These are phyloP conservation scores for Myotis yumanensis DNA, from an alignment of 2,113 vertebrate species.

Conservation along the genomic window DNA sequence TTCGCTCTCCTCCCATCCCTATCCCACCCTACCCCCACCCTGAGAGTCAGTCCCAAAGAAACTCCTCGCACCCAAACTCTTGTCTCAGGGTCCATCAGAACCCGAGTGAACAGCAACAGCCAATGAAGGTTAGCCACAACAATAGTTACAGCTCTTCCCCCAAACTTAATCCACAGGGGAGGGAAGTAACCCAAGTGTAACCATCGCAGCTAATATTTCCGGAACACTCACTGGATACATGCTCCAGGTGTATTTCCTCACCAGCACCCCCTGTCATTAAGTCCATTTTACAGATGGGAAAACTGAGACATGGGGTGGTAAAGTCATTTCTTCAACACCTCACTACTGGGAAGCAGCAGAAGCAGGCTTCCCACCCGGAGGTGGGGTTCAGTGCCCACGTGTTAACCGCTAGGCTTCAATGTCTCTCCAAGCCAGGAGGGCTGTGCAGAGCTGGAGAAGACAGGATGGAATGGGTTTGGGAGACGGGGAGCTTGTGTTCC, in stretches of 20 bases:
- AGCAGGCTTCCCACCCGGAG: neutral
- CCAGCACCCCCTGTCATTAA: neutral
- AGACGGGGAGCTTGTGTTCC: neutral
- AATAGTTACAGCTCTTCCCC: neutral
- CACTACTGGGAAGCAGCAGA: neutral
- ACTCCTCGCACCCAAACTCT: neutral
- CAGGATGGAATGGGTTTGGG: too few relatives aligned
- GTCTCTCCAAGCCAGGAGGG: neutral
- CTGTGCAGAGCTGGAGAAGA: neutral
- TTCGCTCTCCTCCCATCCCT: neutral
- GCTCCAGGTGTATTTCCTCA: neutral
- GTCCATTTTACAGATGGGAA: neutral
- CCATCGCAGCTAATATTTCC: neutral
- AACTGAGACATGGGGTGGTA: neutral
- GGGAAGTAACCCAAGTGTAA: neutral
- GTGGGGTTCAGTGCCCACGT: neutral
- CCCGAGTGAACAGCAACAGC: neutral
- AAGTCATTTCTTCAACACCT: neutral
- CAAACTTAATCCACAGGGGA: neutral
- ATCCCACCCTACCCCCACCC: accelerated
- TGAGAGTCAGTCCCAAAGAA: neutral
- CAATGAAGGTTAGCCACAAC: neutral
- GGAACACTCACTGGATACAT: neutral
- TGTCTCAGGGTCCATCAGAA: neutral
- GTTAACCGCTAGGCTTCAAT: neutral